phyloP scores from a whole-genome alignment of 1,140 invertebrate genomes.

The Drosophila tani region DNA sequence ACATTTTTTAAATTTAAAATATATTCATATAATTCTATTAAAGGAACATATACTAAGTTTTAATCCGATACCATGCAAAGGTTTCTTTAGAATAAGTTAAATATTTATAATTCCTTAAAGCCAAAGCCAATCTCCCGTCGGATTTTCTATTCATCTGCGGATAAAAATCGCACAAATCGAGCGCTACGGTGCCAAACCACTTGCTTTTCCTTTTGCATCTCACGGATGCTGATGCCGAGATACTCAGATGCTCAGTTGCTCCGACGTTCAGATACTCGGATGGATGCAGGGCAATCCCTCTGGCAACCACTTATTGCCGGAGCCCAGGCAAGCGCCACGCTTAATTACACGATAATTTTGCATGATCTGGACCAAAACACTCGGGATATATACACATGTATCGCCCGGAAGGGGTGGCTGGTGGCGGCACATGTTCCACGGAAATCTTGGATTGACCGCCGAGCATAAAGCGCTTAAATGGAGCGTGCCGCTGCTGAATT shows the following conservation, averaged over 20 bases:
- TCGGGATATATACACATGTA: neutral
- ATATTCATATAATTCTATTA: too few relatives aligned
- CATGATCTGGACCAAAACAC: slow-evolving; percentile 60
- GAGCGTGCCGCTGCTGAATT: slow-evolving; percentile 79
- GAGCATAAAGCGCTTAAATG: slow-evolving; percentile 78
- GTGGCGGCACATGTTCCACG: slow-evolving; percentile 47
- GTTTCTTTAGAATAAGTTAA: neutral
- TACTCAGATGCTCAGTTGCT: neutral
- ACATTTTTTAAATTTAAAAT: too few relatives aligned
- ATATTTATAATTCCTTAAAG: neutral
- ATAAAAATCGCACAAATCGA: slow-evolving; percentile 34
- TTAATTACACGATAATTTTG: slow-evolving; percentile 84
- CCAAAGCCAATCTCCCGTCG: slow-evolving; percentile 2
- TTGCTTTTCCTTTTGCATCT: slow-evolving; percentile 11
- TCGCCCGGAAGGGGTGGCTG: too few relatives aligned
- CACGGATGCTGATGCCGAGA: slow-evolving; percentile 4
- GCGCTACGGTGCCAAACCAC: slow-evolving; percentile 44
- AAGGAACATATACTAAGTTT: too few relatives aligned
- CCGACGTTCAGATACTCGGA: neutral
- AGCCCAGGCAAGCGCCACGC: slow-evolving; percentile 59
- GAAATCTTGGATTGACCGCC: slow-evolving; percentile 60
- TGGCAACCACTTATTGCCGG: slow-evolving; percentile 45
- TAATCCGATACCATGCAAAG: too few relatives aligned
- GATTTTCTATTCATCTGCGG: slow-evolving; percentile 12
- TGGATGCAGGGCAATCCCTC: slow-evolving; percentile 2